Percentiles rank a stretch among this genome's conserved stretches.
Evolutionary conservation across 2,113 vertebrate species (phyloP).

Genomic region (Typhlomys cinereus): DNA sequence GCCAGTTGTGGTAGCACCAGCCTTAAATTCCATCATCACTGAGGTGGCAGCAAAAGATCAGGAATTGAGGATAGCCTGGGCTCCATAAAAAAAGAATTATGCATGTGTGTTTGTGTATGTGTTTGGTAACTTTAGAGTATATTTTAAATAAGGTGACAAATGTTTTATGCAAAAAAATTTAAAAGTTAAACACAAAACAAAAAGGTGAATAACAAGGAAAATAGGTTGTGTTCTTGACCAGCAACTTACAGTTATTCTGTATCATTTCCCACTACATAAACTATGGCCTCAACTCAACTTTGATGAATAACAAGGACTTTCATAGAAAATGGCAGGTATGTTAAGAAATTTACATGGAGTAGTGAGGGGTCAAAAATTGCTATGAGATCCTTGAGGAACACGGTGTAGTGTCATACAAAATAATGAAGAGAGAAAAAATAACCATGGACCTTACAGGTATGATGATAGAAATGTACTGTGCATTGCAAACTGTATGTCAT

Average conservation of each 20-base stretch:
- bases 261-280: not conserved
- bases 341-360: not conserved
- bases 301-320: not conserved
- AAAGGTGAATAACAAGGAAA: not conserved
- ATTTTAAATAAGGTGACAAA: not conserved
- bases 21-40: not conserved
- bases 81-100: not conserved
- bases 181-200: not conserved
- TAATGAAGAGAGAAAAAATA: not conserved
- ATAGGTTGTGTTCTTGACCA: not conserved
- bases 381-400: not conserved
- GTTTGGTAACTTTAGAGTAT: not conserved
- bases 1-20: not conserved
- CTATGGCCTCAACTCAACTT: not conserved
- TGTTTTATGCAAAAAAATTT: not conserved
- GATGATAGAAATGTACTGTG: not conserved
- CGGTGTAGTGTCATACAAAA: not conserved
- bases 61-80: not conserved
- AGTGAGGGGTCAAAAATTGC: not conserved
- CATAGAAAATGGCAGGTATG: not conserved
- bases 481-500: not conserved
- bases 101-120: not conserved
- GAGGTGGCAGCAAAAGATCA: not conserved
- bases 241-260: not conserved
- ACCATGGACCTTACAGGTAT: not conserved